Conservation (phyloP, 2,888 invertebrate species). For the Gisinianus flammeolus region DNA sequence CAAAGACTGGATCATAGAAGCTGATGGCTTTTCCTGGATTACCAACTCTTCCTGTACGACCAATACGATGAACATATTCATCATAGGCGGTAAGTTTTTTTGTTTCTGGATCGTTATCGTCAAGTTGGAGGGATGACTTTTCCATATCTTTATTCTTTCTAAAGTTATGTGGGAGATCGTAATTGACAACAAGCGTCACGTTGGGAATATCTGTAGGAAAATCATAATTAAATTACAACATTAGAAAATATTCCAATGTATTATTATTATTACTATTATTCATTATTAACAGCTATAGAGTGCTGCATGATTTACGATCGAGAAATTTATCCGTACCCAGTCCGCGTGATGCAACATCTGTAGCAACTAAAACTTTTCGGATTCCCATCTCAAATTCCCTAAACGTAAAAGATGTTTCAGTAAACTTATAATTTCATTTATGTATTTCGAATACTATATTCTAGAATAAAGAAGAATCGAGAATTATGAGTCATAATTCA, state of each 20-base stretch:
- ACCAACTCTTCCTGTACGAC: constrained; percentile 65
- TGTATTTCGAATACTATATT: neutral
- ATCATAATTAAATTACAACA: constrained; percentile 1
- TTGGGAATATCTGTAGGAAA: constrained; percentile 75
- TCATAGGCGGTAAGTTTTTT: constrained; percentile 60
- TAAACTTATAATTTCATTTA: neutral
- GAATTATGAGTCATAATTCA: too few relatives aligned
- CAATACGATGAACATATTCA: constrained; percentile 66
- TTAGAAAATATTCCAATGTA: too few relatives aligned
- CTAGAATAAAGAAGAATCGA: too few relatives aligned
- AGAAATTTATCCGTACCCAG: too few relatives aligned
- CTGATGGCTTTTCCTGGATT: constrained; percentile 63
- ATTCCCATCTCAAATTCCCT: constrained; percentile 78
- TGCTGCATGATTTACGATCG: too few relatives aligned
- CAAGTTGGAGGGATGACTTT: neutral
- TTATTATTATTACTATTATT: too few relatives aligned
- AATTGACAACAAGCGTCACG: constrained; percentile 69
- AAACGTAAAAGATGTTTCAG: neutral
- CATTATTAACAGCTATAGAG: too few relatives aligned
- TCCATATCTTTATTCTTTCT: neutral
- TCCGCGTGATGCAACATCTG: constrained; percentile 92
- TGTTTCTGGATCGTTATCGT: neutral
- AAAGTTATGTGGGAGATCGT: constrained; percentile 62
- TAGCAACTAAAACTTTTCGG: constrained; percentile 86
- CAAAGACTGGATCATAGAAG: constrained; percentile 67